Base-by-base conservation (phyloP, 2,888 invertebrate species). In the Nymphalis c-album region DNA sequence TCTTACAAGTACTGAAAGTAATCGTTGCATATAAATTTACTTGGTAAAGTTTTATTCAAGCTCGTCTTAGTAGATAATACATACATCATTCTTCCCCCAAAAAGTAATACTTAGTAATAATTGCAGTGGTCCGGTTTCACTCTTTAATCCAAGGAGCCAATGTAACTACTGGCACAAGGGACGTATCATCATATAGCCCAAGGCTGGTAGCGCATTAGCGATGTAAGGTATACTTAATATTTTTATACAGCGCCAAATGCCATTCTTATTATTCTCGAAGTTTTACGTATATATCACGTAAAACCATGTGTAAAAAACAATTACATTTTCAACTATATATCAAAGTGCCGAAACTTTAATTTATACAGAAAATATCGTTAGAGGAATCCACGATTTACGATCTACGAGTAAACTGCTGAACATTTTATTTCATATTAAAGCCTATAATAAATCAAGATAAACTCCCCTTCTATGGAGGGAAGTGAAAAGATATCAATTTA, bases 401-500 rank as follows among this genome's bases (percentile, higher is more conserved):
- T 40, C 64, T 57, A 61, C 62, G 60, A 68, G 69, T 69, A 69
- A 70, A 72, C 69, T 70, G 70, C 70, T 70, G 71, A 75, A 71
- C 76, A 69, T 75, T 80, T 77, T 76, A 72, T 77, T 78, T 76
- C 72, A 73, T 77, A 78, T 78, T 80, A 82, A 74, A 74, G 75
- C 73, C 68, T 63, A 73, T 71, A 75, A 82, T 87, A 86, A 84
- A 87, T 86, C 84, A 86, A 81, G 82, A 86, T 83, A 84, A 81
- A 79, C 74, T 74, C 70, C 74, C 75, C 75, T 74, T 78, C 74
- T 69, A 76, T 78, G 76, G 79, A 78, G 80, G 80, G 83, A 82
- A 84, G 81, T 84, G 85, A 78, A 80, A 82, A 84, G 85, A 84
- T 86, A 86, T 85, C 83, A 80, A 82, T 85, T 85, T 82, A 83